Base-by-base conservation (phyloP, 2,888 invertebrate species). In the Pseudococcus viburni region DNA sequence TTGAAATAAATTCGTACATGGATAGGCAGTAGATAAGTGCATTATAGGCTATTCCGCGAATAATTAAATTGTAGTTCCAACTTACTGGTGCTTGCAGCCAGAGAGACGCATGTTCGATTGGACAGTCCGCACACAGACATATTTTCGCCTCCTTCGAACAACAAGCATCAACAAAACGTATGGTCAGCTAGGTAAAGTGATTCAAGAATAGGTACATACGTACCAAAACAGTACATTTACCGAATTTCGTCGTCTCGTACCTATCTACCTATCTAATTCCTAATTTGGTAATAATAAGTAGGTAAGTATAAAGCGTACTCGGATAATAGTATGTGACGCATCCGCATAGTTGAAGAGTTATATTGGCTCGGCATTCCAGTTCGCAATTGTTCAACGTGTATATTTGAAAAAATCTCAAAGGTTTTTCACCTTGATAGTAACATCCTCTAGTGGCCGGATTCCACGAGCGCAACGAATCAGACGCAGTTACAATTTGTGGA, bases 311-410 rank as follows among this genome's bases (percentile, higher is more conserved):
- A 3, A 33, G n/a, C 42, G 7, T 87, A 90, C 90, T 89, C 3
- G 90, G 90, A 48, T 90, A 90, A 68, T 86, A 89, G 19, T 88
- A 88, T 64, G 90, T 86, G 5, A 87, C 89, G 85, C 90, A 90
- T n/a, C 89, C 89, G 55, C 90, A 90, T 26, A 19, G 48, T 0
- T 88, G 46, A 6, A 89, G 48, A 0, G 90, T 90, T 85, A 88
- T 88, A 51, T 90, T 90, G 5, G 90, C 89, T 22, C 89, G 89
- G 64, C 90, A 90, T 88, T 90, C 90, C 11, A 90, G 46, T 86
- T 90, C 89, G 59, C 90, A 90, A 77, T 90, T 90, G 7, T 88
- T 88, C 55, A 88, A 89, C 1, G 90, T 90, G 86, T 90, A 90
- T 0, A 90, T 87, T 64, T 89, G 89, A 87, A 90, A 90, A 83